Conservation (phyloP, 2,797 vertebrate genomes). For the Channa striata region DNA sequence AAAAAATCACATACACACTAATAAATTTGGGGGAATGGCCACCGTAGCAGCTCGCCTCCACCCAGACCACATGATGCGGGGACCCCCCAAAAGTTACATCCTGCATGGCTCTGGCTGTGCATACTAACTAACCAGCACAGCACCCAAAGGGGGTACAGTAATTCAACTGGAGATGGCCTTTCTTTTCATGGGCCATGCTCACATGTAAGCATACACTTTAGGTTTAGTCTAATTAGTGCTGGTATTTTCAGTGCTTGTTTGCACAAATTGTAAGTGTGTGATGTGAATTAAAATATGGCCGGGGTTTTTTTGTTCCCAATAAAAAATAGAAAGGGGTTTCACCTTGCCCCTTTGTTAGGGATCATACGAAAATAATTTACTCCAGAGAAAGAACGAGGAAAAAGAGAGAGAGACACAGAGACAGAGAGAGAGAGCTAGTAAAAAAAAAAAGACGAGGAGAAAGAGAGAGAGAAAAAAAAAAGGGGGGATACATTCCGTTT, state of each 20-base stretch:
- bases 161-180: slow-evolving; percentile 66
- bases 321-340: slow-evolving; percentile 83
- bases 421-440: slow-evolving; percentile 54
- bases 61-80: slow-evolving; percentile 61
- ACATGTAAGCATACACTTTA: slow-evolving; percentile 51
- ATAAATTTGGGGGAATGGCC: slow-evolving; percentile 26
- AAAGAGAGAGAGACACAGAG: slow-evolving; percentile 44
- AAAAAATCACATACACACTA: slow-evolving; percentile 5
- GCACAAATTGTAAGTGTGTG: slow-evolving; percentile 87
- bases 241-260: slow-evolving; percentile 86
- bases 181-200: slow-evolving; percentile 57
- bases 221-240: slow-evolving; percentile 80
- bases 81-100: slow-evolving; percentile 68
- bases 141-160: slow-evolving; percentile 60
- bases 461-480: slow-evolving; percentile 69
- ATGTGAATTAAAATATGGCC: slow-evolving; percentile 89
- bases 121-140: slow-evolving; percentile 64
- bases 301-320: slow-evolving; percentile 83
- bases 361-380: slow-evolving; percentile 94
- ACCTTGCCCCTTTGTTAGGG: slow-evolving; percentile 85
- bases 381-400: slow-evolving; percentile 77
- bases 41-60: slow-evolving; percentile 35
- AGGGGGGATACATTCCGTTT: slow-evolving; percentile 86
- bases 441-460: slow-evolving; percentile 69
- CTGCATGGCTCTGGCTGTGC: slow-evolving; percentile 53